A percentile compares a stretch with the other conserved stretches of the same genome.
These are phyloP conservation scores for Drosophila lutescens DNA, from an alignment of 2,888 invertebrate species.

Conservation along the genomic window DNA sequence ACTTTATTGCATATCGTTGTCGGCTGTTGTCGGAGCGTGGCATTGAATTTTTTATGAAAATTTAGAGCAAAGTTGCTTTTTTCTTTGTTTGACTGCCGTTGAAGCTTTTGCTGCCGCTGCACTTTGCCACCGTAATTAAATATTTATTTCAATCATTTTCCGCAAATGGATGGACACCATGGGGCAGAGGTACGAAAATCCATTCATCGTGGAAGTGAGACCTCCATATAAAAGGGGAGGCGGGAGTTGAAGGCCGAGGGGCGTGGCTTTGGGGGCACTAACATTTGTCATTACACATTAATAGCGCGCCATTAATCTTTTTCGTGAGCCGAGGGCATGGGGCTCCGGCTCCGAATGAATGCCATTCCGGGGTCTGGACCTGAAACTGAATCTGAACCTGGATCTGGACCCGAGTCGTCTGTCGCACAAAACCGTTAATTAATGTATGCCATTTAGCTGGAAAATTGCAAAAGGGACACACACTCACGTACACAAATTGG, in stretches of 20 bases:
- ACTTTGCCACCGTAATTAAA: conserved; percentile 76
- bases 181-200: conserved; percentile 25
- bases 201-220: conserved; percentile 26
- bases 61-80: conserved; percentile 58
- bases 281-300: conserved; percentile 83
- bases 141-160: conserved; percentile 76
- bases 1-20: conserved; percentile 61
- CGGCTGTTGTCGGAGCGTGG: conserved; percentile 60
- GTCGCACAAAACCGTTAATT: conserved; percentile 67
- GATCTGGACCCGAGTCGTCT: conserved; percentile 39
- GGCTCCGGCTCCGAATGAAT: conserved; percentile 61
- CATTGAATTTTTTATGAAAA: conserved; percentile 79
- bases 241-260: background rate
- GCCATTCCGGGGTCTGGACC: conserved; percentile 56
- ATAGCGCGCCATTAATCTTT: conserved; percentile 83
- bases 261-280: conserved; percentile 56
- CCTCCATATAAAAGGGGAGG: conserved; percentile 8
- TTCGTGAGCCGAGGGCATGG: conserved; percentile 61
- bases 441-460: conserved; percentile 79
- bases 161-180: conserved; percentile 54
- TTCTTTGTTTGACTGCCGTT: conserved; percentile 37
- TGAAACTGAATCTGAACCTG: conserved; percentile 25
- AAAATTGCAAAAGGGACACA: conserved; percentile 69
- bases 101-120: conserved; percentile 47
- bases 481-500: conserved; percentile 34